phyloP scores from a whole-genome alignment of 2,113 vertebrate species.

The Oreotragus oreotragus region DNA sequence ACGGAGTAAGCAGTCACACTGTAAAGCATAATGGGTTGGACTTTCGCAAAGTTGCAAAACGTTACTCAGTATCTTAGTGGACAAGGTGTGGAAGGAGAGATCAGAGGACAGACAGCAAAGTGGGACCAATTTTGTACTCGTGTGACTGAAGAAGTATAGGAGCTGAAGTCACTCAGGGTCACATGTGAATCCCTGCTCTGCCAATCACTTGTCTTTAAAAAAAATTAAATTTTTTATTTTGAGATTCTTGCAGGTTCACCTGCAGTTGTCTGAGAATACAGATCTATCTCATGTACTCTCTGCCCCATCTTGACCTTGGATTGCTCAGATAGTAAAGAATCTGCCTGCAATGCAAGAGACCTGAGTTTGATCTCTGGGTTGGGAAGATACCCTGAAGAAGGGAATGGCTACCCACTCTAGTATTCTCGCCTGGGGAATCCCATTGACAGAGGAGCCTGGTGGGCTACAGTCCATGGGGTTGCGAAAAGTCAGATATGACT shows the following conservation, averaged over 20 bases:
- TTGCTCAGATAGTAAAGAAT: background rate
- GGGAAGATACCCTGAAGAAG: background rate
- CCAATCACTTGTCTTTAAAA: background rate
- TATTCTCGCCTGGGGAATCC: background rate
- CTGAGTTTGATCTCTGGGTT: background rate
- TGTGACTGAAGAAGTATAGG: background rate
- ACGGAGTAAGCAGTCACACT: background rate
- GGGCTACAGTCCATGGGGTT: background rate
- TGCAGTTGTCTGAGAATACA: background rate
- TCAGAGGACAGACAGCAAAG: background rate
- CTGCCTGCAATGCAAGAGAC: background rate
- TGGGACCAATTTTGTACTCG: background rate
- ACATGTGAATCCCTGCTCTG: background rate
- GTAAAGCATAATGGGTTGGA: background rate
- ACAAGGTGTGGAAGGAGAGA: background rate
- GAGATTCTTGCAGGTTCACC: background rate
- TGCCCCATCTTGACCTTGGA: background rate
- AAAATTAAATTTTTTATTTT: background rate
- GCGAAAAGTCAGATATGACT: background rate
- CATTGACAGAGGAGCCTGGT: background rate
- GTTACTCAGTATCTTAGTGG: background rate
- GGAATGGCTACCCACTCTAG: background rate
- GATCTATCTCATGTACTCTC: background rate
- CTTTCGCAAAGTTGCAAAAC: background rate
- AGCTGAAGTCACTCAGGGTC: background rate